These are phyloP conservation scores for Tetramorium simillimum DNA, from an alignment of 1,140 invertebrate species.

Conservation along the genomic window DNA sequence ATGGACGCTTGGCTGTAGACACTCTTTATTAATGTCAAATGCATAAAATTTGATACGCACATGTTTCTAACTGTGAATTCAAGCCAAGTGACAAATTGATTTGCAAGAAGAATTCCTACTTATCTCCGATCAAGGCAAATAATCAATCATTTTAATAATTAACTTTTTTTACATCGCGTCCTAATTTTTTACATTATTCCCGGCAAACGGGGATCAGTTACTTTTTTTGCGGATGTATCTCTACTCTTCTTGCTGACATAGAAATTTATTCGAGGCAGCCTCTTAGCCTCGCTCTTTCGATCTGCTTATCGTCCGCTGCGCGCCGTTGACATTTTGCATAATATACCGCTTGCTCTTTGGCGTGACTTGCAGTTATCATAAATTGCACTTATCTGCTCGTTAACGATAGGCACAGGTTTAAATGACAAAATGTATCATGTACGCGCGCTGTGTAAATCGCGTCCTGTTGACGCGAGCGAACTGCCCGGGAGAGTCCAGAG, in stretches of 20 bases:
- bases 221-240: neutral
- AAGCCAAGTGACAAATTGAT: neutral
- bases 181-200: neutral
- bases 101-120: neutral
- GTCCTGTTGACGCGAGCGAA: conserved; percentile 40
- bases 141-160: conserved; percentile 22
- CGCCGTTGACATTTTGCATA: conserved; percentile 43
- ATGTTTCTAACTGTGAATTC: neutral
- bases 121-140: neutral
- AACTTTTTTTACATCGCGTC: neutral
- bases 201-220: neutral
- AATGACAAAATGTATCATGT: conserved; percentile 49
- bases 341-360: conserved; percentile 37
- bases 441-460: conserved; percentile 43
- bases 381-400: conserved; percentile 51
- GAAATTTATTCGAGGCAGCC: conserved; percentile 2
- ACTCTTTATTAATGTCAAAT: neutral
- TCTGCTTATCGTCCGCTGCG: conserved; percentile 22
- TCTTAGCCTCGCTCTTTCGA: conserved; percentile 9
- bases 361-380: conserved; percentile 39
- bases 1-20: no score
- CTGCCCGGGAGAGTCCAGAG: neutral
- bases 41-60: neutral
- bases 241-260: neutral
- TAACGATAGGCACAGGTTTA: conserved; percentile 37